Base-by-base conservation (phyloP, 2,113 vertebrate species). In the Solea solea region DNA sequence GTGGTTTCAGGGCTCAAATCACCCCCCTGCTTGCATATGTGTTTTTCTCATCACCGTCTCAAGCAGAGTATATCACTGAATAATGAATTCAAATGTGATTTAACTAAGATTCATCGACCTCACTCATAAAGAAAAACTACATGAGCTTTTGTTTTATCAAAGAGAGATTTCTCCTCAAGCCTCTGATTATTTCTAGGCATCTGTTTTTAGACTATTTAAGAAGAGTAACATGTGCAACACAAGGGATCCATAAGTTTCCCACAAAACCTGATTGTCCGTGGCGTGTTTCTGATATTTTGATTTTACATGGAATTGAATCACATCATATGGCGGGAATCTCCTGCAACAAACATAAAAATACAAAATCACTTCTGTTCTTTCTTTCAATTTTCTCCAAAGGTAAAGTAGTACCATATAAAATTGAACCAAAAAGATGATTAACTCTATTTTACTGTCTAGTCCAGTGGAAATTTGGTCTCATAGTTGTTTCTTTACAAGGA, bases 31-130 rank as follows among this genome's bases (percentile, higher is more conserved):
- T n/a, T n/a, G n/a, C n/a, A n/a, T n/a, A n/a, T n/a, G n/a, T n/a
- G n/a, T n/a, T n/a, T n/a, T n/a, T n/a, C n/a, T n/a, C n/a, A n/a
- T n/a, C n/a, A n/a, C n/a, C n/a, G n/a, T n/a, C n/a, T n/a, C n/a
- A n/a, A n/a, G n/a, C n/a, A n/a, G n/a, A n/a, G n/a, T n/a, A n/a
- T n/a, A n/a, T n/a, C n/a, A n/a, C n/a, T n/a, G 0, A 46, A 53
- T 25, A 44, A 69, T 54, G 69, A 74, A 3, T 39, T 51, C 1
- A 59, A 70, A 72, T 73, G 39, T 50, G 13, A 68, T 78, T 81
- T n/a, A 56, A 39, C 25, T 59, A 45, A 62, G 42, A 65, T 58
- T 74, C 49, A 74, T 14, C n/a, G 61, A 39, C 28, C 27, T 58
- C 53, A 41, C n/a, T 45, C 21, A 50, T n/a, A 55, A 72, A 80